phyloP scores from a whole-genome alignment of 2,888 invertebrate genomes.

The Muschampia plurimacula region DNA sequence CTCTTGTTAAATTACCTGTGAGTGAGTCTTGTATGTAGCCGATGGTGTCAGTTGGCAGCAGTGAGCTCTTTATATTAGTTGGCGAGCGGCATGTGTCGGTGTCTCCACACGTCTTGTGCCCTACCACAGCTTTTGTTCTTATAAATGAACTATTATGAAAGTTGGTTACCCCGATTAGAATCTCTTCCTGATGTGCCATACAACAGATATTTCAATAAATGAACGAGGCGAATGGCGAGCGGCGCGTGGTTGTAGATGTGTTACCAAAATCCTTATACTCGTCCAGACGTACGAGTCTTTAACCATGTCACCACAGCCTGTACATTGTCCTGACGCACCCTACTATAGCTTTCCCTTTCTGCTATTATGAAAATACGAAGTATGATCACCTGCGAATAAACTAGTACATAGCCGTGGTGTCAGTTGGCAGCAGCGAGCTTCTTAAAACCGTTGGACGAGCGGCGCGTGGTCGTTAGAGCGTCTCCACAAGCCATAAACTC shows the following conservation, averaged over 20 bases:
- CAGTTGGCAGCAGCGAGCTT: conserved; percentile 79
- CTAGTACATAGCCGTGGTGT: conserved; percentile 47
- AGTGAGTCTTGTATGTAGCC: background rate
- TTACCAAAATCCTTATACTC: conserved; percentile 97
- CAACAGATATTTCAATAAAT: too few relatives aligned
- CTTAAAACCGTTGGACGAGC: conserved; percentile 74
- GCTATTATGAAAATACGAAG: too few relatives aligned
- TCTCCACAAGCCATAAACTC: conserved; percentile 96
- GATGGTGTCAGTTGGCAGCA: conserved; percentile 62
- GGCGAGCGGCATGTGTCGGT: conserved; percentile 74
- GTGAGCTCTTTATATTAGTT: conserved; percentile 79
- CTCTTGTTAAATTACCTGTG: too few relatives aligned
- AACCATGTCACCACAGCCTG: conserved; percentile 90
- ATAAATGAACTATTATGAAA: too few relatives aligned
- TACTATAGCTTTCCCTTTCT: too few relatives aligned
- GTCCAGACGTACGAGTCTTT: conserved; percentile 98
- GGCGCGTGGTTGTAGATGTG: conserved; percentile 86
- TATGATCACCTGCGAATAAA: background rate
- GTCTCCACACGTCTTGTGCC: conserved; percentile 94
- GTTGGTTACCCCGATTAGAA: too few relatives aligned
- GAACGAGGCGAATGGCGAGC: conserved; percentile 51
- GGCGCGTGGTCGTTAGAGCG: conserved; percentile 86
- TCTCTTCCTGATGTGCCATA: too few relatives aligned
- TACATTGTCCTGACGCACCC: background rate
- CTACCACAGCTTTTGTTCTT: too few relatives aligned